Evolutionary conservation across 35 echinoderm and acorn worm genomes (phyloP).

Genomic region (Heliocidaris tuberculata): DNA sequence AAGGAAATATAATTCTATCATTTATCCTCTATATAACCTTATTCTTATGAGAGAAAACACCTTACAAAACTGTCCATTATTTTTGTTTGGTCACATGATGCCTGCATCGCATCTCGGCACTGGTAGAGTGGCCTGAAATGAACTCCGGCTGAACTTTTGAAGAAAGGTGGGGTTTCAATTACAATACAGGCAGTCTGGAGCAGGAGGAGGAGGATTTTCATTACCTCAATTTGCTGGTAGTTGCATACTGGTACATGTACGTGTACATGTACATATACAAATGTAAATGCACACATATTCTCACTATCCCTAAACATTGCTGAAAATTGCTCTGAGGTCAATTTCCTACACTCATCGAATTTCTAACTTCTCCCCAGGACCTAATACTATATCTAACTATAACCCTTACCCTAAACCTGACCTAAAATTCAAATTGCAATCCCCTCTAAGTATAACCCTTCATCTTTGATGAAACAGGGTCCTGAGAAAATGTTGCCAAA

Average conservation of each 20-base stretch:
- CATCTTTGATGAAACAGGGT: too few relatives aligned
- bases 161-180: constrained; percentile 28
- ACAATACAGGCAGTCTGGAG: constrained; percentile 26
- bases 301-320: too few relatives aligned
- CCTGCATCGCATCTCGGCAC: not conserved
- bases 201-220: constrained; percentile 8
- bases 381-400: too few relatives aligned
- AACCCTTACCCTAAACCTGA: too few relatives aligned
- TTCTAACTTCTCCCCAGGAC: too few relatives aligned
- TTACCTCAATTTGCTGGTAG: not conserved
- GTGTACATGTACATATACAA: not conserved
- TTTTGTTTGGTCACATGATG: constrained; percentile 25
- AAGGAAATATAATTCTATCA: not conserved
- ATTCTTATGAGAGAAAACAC: constrained; percentile 12
- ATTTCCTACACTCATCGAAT: too few relatives aligned
- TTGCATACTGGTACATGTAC: not conserved
- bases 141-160: constrained; percentile 5
- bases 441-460: too few relatives aligned
- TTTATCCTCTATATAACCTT: not conserved
- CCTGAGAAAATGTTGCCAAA: too few relatives aligned
- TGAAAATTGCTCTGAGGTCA: too few relatives aligned
- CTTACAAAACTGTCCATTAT: not conserved
- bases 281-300: not conserved
- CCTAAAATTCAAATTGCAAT: too few relatives aligned
- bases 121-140: constrained; percentile 41